Percentiles rank a stretch among this genome's conserved stretches.
These are phyloP conservation scores for Bimastos eiseni DNA, from an alignment of 2,888 invertebrate species.

Conservation along the genomic window DNA sequence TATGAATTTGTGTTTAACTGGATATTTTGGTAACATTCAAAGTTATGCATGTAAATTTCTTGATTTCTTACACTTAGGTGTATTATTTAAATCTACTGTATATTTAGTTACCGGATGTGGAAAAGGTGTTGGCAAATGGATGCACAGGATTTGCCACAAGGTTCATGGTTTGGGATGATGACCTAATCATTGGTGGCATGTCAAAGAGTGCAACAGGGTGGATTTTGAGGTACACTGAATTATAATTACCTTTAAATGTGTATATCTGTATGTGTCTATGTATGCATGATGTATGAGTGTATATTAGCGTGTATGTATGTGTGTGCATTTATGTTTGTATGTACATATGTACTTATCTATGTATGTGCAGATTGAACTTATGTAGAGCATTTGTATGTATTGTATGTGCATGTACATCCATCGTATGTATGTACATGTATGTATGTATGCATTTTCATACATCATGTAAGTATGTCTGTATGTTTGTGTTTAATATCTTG, in stretches of 20 bases:
- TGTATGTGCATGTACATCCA: no score
- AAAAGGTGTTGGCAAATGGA: constrained; percentile 87
- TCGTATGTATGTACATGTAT: no score
- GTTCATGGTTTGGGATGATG: constrained; percentile 99
- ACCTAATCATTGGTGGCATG: constrained; percentile 87
- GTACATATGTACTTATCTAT: no score
- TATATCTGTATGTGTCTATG: no score
- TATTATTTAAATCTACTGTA: neutral
- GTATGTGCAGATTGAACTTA: no score
- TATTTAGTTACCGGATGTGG: constrained; percentile 73
- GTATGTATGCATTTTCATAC: no score
- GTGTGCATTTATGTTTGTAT: no score
- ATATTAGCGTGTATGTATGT: no score
- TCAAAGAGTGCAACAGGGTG: constrained; percentile 88
- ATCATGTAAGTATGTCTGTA: no score
- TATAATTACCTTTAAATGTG: neutral
- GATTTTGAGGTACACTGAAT: constrained; percentile 28
- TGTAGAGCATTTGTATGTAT: no score
- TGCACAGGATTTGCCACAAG: constrained; percentile 96
- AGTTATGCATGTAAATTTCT: neutral
- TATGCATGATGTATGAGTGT: no score
- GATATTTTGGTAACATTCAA: neutral
- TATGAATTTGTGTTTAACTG: neutral
- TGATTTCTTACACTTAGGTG: neutral
- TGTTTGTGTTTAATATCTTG: no score